Evolutionary conservation across 2,113 vertebrate genomes (phyloP).

Genomic region (Pomatostomus ruficeps): DNA sequence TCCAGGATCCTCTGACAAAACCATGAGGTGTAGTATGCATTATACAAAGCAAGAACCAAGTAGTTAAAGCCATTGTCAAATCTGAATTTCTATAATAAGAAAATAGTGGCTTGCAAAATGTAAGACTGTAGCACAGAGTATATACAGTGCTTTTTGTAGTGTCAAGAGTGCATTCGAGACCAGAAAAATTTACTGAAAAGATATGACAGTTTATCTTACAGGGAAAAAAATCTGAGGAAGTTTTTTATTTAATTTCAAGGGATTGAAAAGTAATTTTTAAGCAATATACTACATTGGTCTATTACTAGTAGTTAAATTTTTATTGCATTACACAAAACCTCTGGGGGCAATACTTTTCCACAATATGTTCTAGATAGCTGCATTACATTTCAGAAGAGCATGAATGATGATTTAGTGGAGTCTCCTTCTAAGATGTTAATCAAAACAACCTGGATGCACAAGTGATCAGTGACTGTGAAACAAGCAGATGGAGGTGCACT

Average conservation of each 20-base stretch:
- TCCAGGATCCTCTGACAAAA: background rate
- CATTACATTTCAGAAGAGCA: background rate
- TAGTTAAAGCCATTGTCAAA: background rate
- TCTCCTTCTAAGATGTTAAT: background rate
- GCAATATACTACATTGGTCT: background rate
- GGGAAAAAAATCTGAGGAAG: background rate
- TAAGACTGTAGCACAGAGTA: background rate
- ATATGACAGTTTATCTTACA: background rate
- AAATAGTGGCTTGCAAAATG: background rate
- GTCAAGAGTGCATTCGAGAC: background rate
- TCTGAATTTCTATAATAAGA: background rate
- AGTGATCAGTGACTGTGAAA: background rate
- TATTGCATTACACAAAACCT: background rate
- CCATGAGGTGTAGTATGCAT: fast-evolving
- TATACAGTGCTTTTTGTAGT: background rate
- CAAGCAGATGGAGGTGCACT: background rate
- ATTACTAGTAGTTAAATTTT: background rate
- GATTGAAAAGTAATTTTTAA: background rate
- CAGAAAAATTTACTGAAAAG: background rate
- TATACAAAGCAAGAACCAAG: background rate
- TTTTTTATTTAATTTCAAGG: background rate
- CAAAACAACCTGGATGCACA: background rate
- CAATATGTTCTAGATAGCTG: background rate
- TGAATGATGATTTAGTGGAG: background rate
- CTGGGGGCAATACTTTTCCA: background rate